Evolutionary conservation across 2,113 vertebrate genomes (phyloP), one percentile per base, ranked within the genome.

Genomic region (Leptobrachium ailaonicum): DNA sequence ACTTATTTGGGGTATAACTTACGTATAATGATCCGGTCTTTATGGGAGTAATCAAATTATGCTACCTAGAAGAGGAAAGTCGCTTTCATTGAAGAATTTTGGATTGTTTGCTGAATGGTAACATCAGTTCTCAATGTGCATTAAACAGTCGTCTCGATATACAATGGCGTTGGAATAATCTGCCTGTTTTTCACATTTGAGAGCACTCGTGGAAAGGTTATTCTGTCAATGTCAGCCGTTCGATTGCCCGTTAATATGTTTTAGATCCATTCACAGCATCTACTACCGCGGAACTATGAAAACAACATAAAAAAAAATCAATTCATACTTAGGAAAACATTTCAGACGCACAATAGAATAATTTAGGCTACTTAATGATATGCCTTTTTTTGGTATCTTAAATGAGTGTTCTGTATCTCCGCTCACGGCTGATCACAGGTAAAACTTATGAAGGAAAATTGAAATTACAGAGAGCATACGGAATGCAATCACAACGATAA

Each of bases 391-490:
- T 71, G 77, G 72, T 81, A 81, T 64, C 79, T 73, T 74, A 81
- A 81, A 81, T 81, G 79, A 81, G 79, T 81, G 79, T 32, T 81
- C 71, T 74, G 79, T 81, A 81, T 81, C 79, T 81, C 53, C 79
- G 71, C 79, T 81, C 71, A 81, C 79, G 71, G 79, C 71, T 81
- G 79, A 81, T 81, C 79, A 81, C 79, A 81, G 79, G 79, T 81
- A 81, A 81, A 81, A 75, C 79, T 81, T 81, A 81, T 81, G 79
- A 81, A 81, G 67, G 79, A 81, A 81, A 81, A 81, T 81, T 81
- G 64, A 81, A 81, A 81, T 81, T 81, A 81, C 79, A 81, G 79
- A 81, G 79, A 81, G 79, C 79, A 75, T 81, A 75, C 79, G 72
- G 79, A 81, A 81, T 81, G 79, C 79, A 81, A 81, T 81, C 79